Evolutionary conservation across 2,113 vertebrate genomes (phyloP).

Genomic region (Anoura caudifer): DNA sequence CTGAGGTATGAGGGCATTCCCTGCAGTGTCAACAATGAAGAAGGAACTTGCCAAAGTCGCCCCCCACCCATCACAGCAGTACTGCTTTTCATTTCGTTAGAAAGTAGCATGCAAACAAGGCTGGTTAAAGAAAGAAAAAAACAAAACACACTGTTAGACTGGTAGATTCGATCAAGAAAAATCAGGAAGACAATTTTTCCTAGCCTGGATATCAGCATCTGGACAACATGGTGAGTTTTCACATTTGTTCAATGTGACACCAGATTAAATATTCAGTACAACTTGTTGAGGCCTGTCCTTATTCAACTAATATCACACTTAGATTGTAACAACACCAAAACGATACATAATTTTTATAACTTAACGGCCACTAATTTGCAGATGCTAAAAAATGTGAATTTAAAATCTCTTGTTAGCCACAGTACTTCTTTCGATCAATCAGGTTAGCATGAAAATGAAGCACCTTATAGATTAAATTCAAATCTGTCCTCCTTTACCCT

Average conservation of each 20-base stretch:
- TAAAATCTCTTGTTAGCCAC: background rate
- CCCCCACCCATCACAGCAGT: background rate
- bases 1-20: background rate
- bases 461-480: background rate
- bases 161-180: conserved; percentile 30
- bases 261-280: background rate
- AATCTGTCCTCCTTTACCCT: background rate
- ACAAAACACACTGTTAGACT: background rate
- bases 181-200: background rate
- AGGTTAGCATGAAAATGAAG: background rate
- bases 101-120: background rate
- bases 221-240: background rate
- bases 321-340: background rate
- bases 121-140: background rate
- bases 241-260: background rate
- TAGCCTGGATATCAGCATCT: background rate
- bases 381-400: background rate
- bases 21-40: background rate
- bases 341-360: background rate
- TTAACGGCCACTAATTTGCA: background rate
- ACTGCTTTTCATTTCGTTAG: conserved; percentile 22
- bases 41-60: background rate
- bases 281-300: background rate
- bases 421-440: conserved; percentile 8
- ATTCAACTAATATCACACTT: background rate